Conservation (phyloP, 2,113 vertebrate genomes). For the Cottus gobio region DNA sequence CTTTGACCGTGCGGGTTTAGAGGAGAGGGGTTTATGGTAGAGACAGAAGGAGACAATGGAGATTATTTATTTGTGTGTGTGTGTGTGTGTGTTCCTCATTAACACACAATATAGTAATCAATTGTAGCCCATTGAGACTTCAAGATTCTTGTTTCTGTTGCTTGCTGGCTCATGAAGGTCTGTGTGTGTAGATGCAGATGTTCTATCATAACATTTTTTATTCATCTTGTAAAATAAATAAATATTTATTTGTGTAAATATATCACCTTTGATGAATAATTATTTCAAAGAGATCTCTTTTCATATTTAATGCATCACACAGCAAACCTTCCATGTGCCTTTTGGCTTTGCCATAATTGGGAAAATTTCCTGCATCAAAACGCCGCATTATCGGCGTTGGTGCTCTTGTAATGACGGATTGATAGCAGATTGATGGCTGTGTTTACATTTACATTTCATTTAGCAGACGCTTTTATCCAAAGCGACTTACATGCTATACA, state of each 20-base stretch:
- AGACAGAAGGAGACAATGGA: constrained; percentile 13
- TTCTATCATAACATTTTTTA: constrained; percentile 7
- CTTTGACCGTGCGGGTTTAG: background rate
- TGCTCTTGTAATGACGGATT: constrained; percentile 29
- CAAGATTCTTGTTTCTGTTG: background rate
- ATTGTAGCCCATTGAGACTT: background rate
- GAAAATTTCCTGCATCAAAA: constrained; percentile 42
- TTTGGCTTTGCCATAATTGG: constrained; percentile 54
- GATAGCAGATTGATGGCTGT: constrained; percentile 37
- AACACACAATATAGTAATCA: constrained; percentile 15
- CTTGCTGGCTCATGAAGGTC: background rate
- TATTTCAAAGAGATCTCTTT: constrained; percentile 51
- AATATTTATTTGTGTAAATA: constrained; percentile 74
- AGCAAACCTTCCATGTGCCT: constrained; percentile 45
- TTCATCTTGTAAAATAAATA: constrained; percentile 37
- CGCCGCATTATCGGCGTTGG: constrained; percentile 7
- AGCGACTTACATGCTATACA: too few species aligned
- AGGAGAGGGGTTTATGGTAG: background rate
- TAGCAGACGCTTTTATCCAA: too few species aligned
- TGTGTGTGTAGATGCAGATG: constrained; percentile 3
- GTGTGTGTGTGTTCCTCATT: constrained; percentile 3
- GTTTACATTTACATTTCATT: too few species aligned
- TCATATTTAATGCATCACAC: constrained; percentile 73
- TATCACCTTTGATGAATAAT: constrained; percentile 68
- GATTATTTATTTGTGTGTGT: constrained; percentile 1